Base-by-base conservation (phyloP, 2,113 vertebrate species). In the Lutjanus erythropterus region DNA sequence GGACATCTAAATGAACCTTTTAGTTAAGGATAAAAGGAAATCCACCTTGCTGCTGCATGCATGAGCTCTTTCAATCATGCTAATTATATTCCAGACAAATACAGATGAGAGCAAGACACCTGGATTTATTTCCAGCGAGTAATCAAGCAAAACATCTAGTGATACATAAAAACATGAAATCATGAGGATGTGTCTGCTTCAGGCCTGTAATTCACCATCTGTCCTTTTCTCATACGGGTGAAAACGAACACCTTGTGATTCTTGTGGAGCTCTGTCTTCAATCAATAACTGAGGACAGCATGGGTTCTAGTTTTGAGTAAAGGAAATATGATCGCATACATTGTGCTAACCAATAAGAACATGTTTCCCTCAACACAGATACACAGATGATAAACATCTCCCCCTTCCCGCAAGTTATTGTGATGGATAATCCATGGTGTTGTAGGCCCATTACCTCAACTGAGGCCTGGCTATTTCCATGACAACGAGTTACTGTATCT, bases 401-500 rank as follows among this genome's bases (percentile, higher is more conserved):
- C 35, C 49, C 12, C 49, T 62, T 76, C 11, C 55, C 35, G 66
- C 8, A 37, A 83, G 12, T 78, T 70, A 42, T 49, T 65, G 42
- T 80, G 78, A 81, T 90, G 77, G 81, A 76, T 86, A 85, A 88
- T 71, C 75, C 77, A 73, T 61, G 67, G 39, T 68, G 50, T 86
- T 86, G 81, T 78, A 76, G 72, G 56, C 53, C 73, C 41, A 79
- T 91, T 89, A 89, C 71, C 78, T 79, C 58, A 12, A 85, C 75
- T 23, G 5, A 78, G 61, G 60, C 76, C 74, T 67, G 61, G 49
- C 21, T 69, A 88, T 94, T 89, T 91, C 90, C 90, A 92, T 93
- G 92, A 90, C 88, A 83, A 93, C 85, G 2, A 66, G 68, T 83
- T 83, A 80, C 79, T 65, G 75, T 93, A 93, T 90, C 86, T 86